Conservation (phyloP, 2,888 invertebrate species). For the Calliopum simillimum region DNA sequence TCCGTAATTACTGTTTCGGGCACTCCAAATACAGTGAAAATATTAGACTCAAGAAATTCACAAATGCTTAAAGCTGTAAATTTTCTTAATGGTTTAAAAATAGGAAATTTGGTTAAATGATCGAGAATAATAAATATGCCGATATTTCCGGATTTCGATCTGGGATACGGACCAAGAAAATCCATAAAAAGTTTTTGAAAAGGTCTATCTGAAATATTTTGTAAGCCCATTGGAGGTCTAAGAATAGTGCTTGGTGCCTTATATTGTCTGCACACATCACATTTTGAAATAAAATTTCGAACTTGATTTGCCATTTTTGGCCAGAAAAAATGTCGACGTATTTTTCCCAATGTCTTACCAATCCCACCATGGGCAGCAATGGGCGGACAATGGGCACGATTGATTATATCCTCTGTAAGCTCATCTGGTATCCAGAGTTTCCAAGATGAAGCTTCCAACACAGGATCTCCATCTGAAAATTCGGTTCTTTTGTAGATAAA, state of each 20-base stretch:
- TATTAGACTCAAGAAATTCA: slow-evolving; percentile 20
- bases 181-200: slow-evolving; percentile 23
- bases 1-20: slow-evolving; percentile 36
- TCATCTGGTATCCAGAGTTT: slow-evolving; percentile 25
- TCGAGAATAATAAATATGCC: too few species aligned
- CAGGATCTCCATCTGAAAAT: slow-evolving; percentile 16
- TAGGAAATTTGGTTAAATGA: slow-evolving; percentile 26
- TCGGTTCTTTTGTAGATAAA: slow-evolving; percentile 22
- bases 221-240: slow-evolving; percentile 6
- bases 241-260: slow-evolving; percentile 10
- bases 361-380: slow-evolving; percentile 29
- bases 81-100: slow-evolving; percentile 8
- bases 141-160: slow-evolving; percentile 18
- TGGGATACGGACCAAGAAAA: slow-evolving; percentile 22
- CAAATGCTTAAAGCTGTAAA: slow-evolving; percentile 29
- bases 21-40: slow-evolving; percentile 29
- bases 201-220: background rate
- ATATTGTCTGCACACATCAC: slow-evolving; percentile 13
- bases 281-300: slow-evolving; percentile 22
- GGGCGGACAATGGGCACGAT: slow-evolving; percentile 37
- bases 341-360: slow-evolving; percentile 29
- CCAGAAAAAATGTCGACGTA: slow-evolving; percentile 40
- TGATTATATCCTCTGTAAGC: slow-evolving; percentile 19
- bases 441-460: slow-evolving; percentile 12
- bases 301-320: slow-evolving; percentile 35